Evolutionary conservation across 2,888 invertebrate species (phyloP), one percentile per base, ranked within the genome.

Genomic region (Ctenicera cuprea): DNA sequence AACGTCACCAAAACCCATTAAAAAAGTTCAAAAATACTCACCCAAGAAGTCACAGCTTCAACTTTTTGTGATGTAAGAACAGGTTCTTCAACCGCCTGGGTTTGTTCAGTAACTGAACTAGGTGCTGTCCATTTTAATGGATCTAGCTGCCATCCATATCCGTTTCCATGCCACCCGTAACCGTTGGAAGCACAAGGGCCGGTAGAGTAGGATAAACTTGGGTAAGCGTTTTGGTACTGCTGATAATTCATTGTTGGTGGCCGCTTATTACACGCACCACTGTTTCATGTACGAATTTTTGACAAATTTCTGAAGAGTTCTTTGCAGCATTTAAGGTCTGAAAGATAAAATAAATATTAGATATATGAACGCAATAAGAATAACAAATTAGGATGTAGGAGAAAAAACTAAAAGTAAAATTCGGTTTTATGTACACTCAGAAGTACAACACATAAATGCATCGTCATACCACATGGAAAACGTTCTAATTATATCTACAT

Each of bases 131-230:
- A 86, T 61, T 83, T 76, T 33, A 83, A 82, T 5, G 86, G 85
- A 77, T 87, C 87, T 5, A 86, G 75, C 77, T 87, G 87, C 87
- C 87, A 87, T 22, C 87, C 87, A 67, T 85, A 87, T 3, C 87
- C 87, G 76, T 86, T 86, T 16, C 87, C 87, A 71, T 85, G 85
- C 87, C 87, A 87, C 7, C 87, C 87, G 74, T 87, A 87, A 20
- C 87, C 87, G 71, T 87, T 87, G 33, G 82, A 77, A 2, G 86
- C 85, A 74, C 85, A 79, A 0, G 86, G 86, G 1, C 86, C 85
- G 77, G 85, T 85, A 20, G 83, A 82, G 67, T 86, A 85, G 22
- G 85, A 82, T 33, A 87, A 80, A 5, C 79, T 79, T 0, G 87
- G 87, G 72, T 87, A 87, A 0, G 87, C 87, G 65, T 84, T 84